These are phyloP conservation scores for Cyanoderma ruficeps DNA, from an alignment of 2,113 vertebrate species.

Conservation along the genomic window DNA sequence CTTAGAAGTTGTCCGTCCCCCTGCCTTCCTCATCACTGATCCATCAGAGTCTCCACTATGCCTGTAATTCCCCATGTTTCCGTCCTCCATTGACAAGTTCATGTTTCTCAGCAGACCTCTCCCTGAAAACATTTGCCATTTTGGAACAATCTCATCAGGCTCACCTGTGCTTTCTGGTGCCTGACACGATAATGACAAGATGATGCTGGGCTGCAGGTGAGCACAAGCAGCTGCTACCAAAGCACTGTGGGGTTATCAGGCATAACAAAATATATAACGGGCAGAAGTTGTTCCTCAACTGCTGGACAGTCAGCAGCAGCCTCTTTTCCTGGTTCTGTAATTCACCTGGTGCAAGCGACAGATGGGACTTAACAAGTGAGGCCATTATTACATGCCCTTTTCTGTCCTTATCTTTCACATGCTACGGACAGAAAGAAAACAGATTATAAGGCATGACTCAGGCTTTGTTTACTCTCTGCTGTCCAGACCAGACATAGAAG, in stretches of 20 bases:
- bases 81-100: background rate
- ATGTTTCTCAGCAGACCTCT: background rate
- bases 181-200: background rate
- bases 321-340: background rate
- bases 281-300: background rate
- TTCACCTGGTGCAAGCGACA: accelerated
- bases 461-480: background rate
- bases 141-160: background rate
- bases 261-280: background rate
- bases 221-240: background rate
- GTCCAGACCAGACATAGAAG: background rate
- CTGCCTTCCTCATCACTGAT: background rate
- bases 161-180: background rate
- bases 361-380: background rate
- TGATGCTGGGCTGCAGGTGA: background rate
- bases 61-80: background rate
- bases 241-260: background rate
- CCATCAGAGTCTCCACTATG: background rate
- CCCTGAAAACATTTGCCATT: background rate
- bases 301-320: accelerated
- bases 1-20: background rate
- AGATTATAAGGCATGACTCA: background rate
- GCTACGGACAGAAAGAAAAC: background rate
- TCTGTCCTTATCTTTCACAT: background rate
- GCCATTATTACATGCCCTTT: background rate